phyloP scores from a whole-genome alignment of 1,140 invertebrate genomes.

The Bombus waltoni region DNA sequence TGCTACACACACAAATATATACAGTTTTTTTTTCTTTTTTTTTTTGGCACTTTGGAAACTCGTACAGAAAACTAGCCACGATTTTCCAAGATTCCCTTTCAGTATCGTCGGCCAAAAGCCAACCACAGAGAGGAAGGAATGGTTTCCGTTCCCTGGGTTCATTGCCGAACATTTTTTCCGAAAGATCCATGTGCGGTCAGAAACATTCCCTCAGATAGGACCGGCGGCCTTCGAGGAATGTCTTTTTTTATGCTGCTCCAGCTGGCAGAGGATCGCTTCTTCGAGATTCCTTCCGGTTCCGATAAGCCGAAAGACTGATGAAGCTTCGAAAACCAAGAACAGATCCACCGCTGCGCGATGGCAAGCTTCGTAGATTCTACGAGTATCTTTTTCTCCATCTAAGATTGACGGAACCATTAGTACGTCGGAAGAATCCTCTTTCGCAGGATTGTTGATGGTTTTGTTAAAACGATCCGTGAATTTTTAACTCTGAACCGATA shows the following conservation, averaged over 20 bases:
- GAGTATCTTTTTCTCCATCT: not conserved
- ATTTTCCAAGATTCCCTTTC: not conserved
- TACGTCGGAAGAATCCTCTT: too few species aligned
- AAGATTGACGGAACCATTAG: not conserved
- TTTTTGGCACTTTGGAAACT: not conserved
- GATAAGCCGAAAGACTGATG: constrained; percentile 6
- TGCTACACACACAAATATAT: not conserved
- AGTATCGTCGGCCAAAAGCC: not conserved
- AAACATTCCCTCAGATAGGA: not conserved
- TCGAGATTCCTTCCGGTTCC: not conserved
- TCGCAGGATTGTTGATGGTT: too few species aligned
- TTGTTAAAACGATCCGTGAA: too few species aligned
- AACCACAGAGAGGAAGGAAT: not conserved
- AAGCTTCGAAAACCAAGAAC: not conserved
- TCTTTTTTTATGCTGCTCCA: not conserved
- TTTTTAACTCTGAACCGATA: too few species aligned
- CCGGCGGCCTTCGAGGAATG: too few species aligned
- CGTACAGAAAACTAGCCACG: not conserved
- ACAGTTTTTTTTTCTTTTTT: too few species aligned
- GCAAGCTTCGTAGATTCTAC: not conserved
- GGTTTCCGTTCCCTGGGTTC: not conserved
- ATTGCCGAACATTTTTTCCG: not conserved
- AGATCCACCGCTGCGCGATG: not conserved
- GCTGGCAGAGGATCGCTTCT: not conserved
- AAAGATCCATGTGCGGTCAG: not conserved